Evolutionary conservation across 2,888 invertebrate genomes (phyloP).

Genomic region (Gastrophysa polygoni): DNA sequence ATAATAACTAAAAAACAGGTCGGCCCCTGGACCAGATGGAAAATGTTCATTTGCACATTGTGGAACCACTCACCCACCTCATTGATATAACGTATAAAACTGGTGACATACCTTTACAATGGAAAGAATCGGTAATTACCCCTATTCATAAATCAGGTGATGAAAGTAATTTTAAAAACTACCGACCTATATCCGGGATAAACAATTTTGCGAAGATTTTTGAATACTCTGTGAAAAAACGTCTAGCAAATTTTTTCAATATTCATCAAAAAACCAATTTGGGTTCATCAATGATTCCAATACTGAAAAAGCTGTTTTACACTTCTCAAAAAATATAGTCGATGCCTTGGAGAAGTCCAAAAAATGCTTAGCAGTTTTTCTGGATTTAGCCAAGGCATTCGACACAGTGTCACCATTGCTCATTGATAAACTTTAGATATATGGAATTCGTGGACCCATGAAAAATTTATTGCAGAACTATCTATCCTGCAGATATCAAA

Average conservation of each 20-base stretch:
- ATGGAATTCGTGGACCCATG: conserved; percentile 6
- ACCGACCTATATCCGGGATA: conserved; percentile 4
- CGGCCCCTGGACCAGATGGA: conserved; percentile 5
- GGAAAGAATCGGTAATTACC: conserved; percentile 1
- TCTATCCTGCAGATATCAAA: neutral
- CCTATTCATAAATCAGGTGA: conserved; percentile 1
- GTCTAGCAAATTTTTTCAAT: neutral
- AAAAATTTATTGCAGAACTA: conserved; percentile 2
- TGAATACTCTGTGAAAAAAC: neutral
- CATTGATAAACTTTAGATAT: conserved; percentile 10
- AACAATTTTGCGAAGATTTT: neutral
- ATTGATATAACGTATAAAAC: neutral
- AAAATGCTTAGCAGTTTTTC: conserved; percentile 5
- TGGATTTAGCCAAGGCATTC: conserved; percentile 2
- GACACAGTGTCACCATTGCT: conserved; percentile 6
- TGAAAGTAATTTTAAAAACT: conserved; percentile 1
- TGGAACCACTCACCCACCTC: neutral
- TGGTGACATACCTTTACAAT: neutral
- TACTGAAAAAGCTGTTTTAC: conserved; percentile 7
- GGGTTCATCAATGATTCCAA: conserved; percentile 3
- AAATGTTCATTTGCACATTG: neutral
- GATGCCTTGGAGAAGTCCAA: conserved; percentile 3
- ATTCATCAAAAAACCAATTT: conserved; percentile 6
- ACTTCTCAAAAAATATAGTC: conserved; percentile 8
- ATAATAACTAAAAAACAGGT: conserved; percentile 1